Evolutionary conservation across 1,140 invertebrate species (phyloP).

Genomic region (Rhopalosiphum maidis): DNA sequence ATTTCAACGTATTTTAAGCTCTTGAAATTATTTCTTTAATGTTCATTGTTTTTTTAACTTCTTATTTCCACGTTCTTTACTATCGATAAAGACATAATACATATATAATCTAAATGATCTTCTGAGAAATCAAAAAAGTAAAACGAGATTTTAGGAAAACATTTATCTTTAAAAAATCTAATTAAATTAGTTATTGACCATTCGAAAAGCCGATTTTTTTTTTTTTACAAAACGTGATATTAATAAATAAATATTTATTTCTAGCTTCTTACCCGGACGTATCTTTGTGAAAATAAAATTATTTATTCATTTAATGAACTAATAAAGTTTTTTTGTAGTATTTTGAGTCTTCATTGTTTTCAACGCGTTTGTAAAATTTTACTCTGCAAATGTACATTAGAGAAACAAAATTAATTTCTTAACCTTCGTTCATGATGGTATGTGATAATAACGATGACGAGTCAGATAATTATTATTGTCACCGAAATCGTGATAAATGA

Average conservation of each 20-base stretch:
- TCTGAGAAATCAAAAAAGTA: neutral
- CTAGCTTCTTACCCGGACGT: too few relatives aligned
- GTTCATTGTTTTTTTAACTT: neutral
- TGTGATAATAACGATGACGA: slow-evolving; percentile 42
- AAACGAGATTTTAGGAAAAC: neutral
- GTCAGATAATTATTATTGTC: slow-evolving; percentile 49
- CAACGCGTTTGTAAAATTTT: neutral
- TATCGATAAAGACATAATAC: neutral
- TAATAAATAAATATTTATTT: too few relatives aligned
- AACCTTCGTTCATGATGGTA: neutral
- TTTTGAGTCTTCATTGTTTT: neutral
- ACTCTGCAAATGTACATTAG: neutral
- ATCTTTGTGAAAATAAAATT: neutral
- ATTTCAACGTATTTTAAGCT: neutral
- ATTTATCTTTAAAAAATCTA: neutral
- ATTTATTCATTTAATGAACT: neutral
- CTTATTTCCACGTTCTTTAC: neutral
- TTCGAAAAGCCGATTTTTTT: neutral
- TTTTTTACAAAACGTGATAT: neutral
- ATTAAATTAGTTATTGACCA: neutral
- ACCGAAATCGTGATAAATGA: slow-evolving; percentile 53
- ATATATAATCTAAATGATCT: neutral
- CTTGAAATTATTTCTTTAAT: neutral
- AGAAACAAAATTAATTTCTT: neutral
- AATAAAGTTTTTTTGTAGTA: neutral